Evolutionary conservation across 2,797 vertebrate genomes (phyloP), one percentile per base, ranked within the genome.

Genomic region (Champsocephalus gunnari): DNA sequence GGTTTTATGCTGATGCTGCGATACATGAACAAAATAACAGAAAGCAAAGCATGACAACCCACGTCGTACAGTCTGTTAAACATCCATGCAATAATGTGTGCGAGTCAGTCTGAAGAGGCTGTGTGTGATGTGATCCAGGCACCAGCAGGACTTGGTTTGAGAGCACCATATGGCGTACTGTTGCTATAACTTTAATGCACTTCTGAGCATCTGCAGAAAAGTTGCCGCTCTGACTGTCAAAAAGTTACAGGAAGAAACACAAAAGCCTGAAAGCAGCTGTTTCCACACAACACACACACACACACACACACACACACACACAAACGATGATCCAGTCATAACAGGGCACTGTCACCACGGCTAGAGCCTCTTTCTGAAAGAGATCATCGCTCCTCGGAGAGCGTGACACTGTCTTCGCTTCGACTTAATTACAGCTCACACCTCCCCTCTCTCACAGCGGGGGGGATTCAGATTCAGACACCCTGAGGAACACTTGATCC

Each of bases 361-460:
- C 2, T 32, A 83, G 63, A 76, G 74, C 45, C 54, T 45, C 51
- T 56, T 68, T 81, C 45, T 82, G 75, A 85, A 83, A 77, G 67
- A 75, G 81, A 83, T 85, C 87, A 83, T 77, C 2, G 69, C 73
- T 85, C 82, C 85, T 86, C 51, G 1, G 84, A 89, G 88, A 85
- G 73, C 75, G 73, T 72, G 17, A 13, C 81, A 58, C 66, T 70
- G 81, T 77, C 88, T 91, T 87, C 63, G 76, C 80, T 58, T 66
- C 66, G 60, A 79, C 84, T 90, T 91, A 90, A 92, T 91, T 91
- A 92, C 87, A 81, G 84, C 85, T 76, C 87, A 76, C 86, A 81
- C 79, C 84, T 87, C 83, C 83, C 57, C 64, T 71, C 80, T 2
- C 59, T 73, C 71, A 65, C 51, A n/a, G 75, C 73, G 24, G 24